Evolutionary conservation across 2,888 invertebrate genomes (phyloP).

Genomic region (Eupeodes luniger): DNA sequence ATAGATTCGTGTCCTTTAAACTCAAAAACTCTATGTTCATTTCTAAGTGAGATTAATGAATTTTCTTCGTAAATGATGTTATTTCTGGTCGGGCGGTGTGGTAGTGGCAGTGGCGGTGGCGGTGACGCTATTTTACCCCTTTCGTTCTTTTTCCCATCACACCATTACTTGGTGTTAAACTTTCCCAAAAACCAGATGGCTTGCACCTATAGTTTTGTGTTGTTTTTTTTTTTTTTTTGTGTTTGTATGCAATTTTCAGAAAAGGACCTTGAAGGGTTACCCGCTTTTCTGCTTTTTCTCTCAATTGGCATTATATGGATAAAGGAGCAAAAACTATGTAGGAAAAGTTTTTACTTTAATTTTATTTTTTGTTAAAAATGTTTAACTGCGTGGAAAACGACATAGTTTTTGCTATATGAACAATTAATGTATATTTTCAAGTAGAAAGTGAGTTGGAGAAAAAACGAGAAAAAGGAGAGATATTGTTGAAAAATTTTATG

Average conservation of each 20-base stretch:
- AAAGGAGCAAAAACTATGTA: constrained; percentile 33
- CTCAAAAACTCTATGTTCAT: constrained; percentile 1
- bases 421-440: constrained; percentile 46
- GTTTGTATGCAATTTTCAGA: constrained; percentile 11
- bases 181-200: constrained; percentile 12
- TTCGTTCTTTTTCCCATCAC: background rate
- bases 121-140: constrained; percentile 20
- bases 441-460: background rate
- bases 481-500: too few species aligned
- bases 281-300: background rate
- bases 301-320: constrained; percentile 20
- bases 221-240: background rate
- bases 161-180: constrained; percentile 9
- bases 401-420: constrained; percentile 43
- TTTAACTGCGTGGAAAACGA: constrained; percentile 57
- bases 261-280: constrained; percentile 24
- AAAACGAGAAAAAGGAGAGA: too few species aligned
- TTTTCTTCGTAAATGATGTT: constrained; percentile 58
- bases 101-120: background rate
- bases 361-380: constrained; percentile 10
- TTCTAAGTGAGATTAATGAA: constrained; percentile 64
- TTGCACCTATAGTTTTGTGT: constrained; percentile 18
- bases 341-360: constrained; percentile 29
- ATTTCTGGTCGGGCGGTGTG: constrained; percentile 18
- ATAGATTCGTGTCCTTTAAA: background rate